These are phyloP conservation scores for Origma solitaria DNA, from an alignment of 2,113 vertebrate genomes.

Conservation along the genomic window DNA sequence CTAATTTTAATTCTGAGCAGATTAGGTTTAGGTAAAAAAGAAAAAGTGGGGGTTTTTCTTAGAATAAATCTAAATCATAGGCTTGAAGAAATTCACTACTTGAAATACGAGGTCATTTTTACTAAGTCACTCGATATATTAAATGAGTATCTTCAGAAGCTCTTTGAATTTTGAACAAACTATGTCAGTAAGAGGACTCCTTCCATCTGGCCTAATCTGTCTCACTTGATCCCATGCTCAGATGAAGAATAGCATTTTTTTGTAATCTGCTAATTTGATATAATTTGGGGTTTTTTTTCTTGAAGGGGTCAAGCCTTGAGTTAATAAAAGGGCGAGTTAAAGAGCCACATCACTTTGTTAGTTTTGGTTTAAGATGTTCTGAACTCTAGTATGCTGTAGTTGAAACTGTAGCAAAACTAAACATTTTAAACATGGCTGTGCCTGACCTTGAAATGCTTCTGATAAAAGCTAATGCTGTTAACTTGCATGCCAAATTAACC, in stretches of 20 bases:
- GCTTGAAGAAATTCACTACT: background rate
- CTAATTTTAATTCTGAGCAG: background rate
- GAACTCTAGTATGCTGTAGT: background rate
- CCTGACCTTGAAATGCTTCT: conserved; percentile 76
- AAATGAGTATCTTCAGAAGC: background rate
- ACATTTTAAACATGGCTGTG: conserved; percentile 29
- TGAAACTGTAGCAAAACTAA: conserved; percentile 1
- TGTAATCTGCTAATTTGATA: background rate
- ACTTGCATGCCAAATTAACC: conserved; percentile 67
- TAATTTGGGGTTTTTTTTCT: background rate
- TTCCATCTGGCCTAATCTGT: background rate
- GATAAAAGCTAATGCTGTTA: conserved; percentile 81
- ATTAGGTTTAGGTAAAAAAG: background rate
- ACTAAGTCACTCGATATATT: background rate
- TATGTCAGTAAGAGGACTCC: background rate
- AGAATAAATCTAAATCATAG: background rate
- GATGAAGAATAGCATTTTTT: background rate
- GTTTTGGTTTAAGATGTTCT: background rate
- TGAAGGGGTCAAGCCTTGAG: background rate
- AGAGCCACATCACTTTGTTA: background rate
- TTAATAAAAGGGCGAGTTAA: background rate
- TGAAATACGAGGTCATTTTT: background rate
- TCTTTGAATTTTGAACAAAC: background rate
- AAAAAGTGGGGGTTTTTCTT: fast-evolving
- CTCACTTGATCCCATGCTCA: background rate